Conservation (phyloP, 2,113 vertebrate species). For the Hucho hucho region DNA sequence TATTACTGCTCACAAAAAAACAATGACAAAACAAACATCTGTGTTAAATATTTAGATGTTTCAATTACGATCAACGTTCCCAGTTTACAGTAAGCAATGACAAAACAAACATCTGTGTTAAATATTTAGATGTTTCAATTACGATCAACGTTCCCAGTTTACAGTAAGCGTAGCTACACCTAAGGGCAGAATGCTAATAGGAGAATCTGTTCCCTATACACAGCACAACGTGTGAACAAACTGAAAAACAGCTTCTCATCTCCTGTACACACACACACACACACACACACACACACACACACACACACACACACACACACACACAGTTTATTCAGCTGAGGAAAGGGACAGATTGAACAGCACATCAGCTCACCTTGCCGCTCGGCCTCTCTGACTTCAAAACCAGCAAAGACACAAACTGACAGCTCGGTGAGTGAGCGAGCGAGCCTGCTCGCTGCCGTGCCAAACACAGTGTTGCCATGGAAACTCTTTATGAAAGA, state of each 20-base stretch:
- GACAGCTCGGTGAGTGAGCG: slow-evolving; percentile 20
- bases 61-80: not conserved
- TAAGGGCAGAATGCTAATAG: slow-evolving; percentile 15
- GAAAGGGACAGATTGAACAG: slow-evolving; percentile 35
- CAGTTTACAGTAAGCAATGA: not conserved
- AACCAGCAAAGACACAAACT: slow-evolving; percentile 26
- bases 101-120: not conserved
- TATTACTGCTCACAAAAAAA: not conserved
- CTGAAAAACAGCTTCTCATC: slow-evolving; percentile 1
- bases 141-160: not conserved
- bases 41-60: not conserved
- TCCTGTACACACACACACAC: too few species aligned
- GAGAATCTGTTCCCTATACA: not conserved
- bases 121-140: not conserved
- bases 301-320: not conserved
- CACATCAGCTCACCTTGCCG: slow-evolving; percentile 28
- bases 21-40: not conserved
- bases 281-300: not conserved
- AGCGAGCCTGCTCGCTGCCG: slow-evolving; percentile 2
- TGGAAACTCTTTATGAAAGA: slow-evolving; percentile 65
- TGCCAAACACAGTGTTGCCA: slow-evolving; percentile 48
- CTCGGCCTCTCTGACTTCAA: slow-evolving; percentile 28
- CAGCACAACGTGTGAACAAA: slow-evolving; percentile 9
- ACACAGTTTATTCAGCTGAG: slow-evolving; percentile 5
- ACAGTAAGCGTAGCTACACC: slow-evolving; percentile 1